Conservation (phyloP, 1,140 invertebrate genomes). For the Diabrotica virgifera region DNA sequence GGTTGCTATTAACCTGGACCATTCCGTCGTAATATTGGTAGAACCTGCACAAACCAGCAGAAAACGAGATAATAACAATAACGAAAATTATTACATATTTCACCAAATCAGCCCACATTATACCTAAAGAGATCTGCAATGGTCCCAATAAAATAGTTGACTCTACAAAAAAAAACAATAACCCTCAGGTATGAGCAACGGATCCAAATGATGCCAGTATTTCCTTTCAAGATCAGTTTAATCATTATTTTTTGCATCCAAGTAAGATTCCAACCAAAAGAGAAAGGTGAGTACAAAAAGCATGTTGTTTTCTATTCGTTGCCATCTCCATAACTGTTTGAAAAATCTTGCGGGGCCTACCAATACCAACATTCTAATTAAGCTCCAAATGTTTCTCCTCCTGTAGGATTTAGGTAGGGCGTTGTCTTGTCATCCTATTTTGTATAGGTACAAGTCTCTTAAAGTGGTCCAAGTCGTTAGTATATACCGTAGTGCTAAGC, state of each 20-base stretch:
- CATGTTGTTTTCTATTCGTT: conserved; percentile 49
- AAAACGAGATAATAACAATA: conserved; percentile 56
- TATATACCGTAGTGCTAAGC: too few relatives aligned
- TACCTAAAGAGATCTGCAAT: conserved; percentile 60
- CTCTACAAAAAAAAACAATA: conserved; percentile 61
- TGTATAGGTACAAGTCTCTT: too few relatives aligned
- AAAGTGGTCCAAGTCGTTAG: too few relatives aligned
- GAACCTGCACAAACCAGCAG: conserved; percentile 50
- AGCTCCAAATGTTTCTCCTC: conserved; percentile 51
- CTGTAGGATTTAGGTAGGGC: too few relatives aligned
- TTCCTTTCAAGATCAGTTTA: conserved; percentile 57
- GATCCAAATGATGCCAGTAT: conserved; percentile 68
- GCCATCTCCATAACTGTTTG: conserved; percentile 53
- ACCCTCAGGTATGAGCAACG: conserved; percentile 68
- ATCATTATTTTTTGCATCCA: conserved; percentile 48
- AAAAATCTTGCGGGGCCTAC: conserved; percentile 54
- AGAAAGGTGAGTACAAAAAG: conserved; percentile 52
- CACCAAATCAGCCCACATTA: conserved; percentile 58
- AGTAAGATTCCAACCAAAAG: conserved; percentile 52
- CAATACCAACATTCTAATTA: conserved; percentile 52
- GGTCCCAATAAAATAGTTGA: conserved; percentile 60
- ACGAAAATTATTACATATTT: conserved; percentile 56
- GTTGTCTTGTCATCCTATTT: too few relatives aligned
- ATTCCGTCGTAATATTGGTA: conserved; percentile 62
- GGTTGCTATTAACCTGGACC: conserved; percentile 54